Evolutionary conservation across 92 coral and sea anemone genomes (phyloP).

Genomic region (Siderastrea siderea): DNA sequence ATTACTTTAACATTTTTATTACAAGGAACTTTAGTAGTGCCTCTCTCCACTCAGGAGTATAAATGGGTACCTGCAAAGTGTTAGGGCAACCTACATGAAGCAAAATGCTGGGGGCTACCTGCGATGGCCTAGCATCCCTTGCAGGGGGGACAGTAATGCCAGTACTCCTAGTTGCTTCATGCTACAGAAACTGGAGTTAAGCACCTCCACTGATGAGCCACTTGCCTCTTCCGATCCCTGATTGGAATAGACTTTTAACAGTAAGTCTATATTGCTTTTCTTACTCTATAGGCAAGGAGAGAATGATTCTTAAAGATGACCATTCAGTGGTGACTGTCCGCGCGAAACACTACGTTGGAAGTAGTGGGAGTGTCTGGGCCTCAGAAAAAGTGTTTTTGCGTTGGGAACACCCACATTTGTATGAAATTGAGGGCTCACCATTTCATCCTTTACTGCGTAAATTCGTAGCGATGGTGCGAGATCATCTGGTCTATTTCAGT

Average conservation of each 20-base stretch:
- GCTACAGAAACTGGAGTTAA: too few species aligned
- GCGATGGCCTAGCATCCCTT: too few species aligned
- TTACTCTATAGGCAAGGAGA: constrained; percentile 31
- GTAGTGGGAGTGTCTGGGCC: constrained; percentile 67
- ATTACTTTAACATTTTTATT: not conserved
- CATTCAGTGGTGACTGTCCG: constrained; percentile 60
- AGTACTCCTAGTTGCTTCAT: too few species aligned
- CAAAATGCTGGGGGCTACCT: too few species aligned
- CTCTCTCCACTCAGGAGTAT: too few species aligned
- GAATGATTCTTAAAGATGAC: constrained; percentile 54
- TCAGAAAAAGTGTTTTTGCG: constrained; percentile 56
- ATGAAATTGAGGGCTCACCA: constrained; percentile 20
- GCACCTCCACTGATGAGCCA: too few species aligned
- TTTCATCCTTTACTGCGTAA: constrained; percentile 35
- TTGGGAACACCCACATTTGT: constrained; percentile 54
- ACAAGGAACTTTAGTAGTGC: too few species aligned
- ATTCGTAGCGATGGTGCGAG: constrained; percentile 45
- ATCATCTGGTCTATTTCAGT: constrained; percentile 30
- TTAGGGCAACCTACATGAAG: too few species aligned
- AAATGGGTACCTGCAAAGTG: too few species aligned
- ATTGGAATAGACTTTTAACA: not conserved
- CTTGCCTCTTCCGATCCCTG: too few species aligned
- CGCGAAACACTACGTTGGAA: constrained; percentile 54
- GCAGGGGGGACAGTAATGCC: too few species aligned
- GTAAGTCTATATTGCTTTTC: not conserved